Evolutionary conservation across 1,140 invertebrate species (phyloP).

Genomic region (Meloidogyne floridensis): DNA sequence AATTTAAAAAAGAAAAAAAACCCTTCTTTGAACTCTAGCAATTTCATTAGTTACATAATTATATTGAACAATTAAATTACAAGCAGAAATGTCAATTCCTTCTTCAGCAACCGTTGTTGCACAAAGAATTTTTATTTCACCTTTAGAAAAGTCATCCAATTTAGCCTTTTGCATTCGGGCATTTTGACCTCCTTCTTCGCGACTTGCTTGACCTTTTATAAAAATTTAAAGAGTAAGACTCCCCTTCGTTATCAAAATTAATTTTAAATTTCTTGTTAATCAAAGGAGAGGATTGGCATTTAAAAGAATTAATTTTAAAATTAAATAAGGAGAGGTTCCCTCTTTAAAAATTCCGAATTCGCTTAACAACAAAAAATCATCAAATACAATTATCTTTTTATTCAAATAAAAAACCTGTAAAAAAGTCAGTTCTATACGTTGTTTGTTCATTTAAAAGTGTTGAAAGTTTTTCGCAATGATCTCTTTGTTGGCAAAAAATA

Average conservation of each 20-base stretch:
- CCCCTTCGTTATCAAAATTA: no score
- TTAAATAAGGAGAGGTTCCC: no score
- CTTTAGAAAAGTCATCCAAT: conserved; percentile 8
- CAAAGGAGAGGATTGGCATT: no score
- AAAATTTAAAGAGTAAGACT: not conserved
- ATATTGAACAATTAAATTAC: conserved; percentile 66
- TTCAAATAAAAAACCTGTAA: conserved; percentile 13
- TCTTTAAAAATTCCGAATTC: no score
- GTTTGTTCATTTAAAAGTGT: conserved; percentile 21
- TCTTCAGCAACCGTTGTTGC: conserved; percentile 65
- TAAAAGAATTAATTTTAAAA: no score
- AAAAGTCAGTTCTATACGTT: conserved; percentile 11
- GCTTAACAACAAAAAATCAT: no score
- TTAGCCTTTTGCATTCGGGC: conserved; percentile 18
- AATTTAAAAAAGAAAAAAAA: not conserved
- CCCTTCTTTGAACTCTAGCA: conserved; percentile 64
- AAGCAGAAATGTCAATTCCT: conserved; percentile 65
- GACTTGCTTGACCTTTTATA: conserved; percentile 13
- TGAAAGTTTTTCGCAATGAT: conserved; percentile 19
- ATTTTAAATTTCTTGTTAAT: no score
- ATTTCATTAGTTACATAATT: conserved; percentile 66
- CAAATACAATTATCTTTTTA: not conserved
- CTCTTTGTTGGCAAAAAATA: conserved; percentile 12
- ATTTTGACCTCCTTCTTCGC: conserved; percentile 15
- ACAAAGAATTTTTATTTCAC: conserved; percentile 69